A percentile compares a stretch with the other conserved stretches of the same genome.
Conservation (phyloP, 1,140 invertebrate genomes). For the Drosophila varians region DNA sequence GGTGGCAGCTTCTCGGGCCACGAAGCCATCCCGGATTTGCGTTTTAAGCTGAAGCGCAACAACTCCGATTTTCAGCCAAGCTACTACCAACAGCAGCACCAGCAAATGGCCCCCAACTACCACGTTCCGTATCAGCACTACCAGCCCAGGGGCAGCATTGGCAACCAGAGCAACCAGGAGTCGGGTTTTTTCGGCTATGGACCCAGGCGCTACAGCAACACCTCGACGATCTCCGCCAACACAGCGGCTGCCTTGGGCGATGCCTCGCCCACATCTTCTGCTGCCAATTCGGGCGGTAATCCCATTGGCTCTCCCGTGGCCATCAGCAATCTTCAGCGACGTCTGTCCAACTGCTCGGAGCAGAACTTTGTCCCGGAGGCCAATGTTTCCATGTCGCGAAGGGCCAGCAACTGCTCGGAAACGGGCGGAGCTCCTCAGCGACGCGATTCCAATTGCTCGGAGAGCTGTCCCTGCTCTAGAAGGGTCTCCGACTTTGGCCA, state of each 20-base stretch:
- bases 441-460: conserved; percentile 80
- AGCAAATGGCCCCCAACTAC: conserved; percentile 28
- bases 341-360: conserved; percentile 77
- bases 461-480: conserved; percentile 75
- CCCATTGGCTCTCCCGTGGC: not conserved
- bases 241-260: conserved; percentile 60
- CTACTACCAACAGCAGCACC: conserved; percentile 43
- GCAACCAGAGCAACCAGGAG: conserved; percentile 17
- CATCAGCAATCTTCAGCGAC: conserved; percentile 58
- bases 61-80: conserved; percentile 78
- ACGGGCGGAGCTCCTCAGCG: conserved; percentile 58
- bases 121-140: conserved; percentile 63
- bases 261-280: conserved; percentile 32
- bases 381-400: conserved; percentile 49
- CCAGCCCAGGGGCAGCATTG: conserved; percentile 52
- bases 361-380: conserved; percentile 52
- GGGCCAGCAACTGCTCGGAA: conserved; percentile 77
- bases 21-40: conserved; percentile 64
- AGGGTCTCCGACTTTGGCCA: conserved; percentile 74
- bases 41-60: conserved; percentile 77
- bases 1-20: conserved; percentile 80
- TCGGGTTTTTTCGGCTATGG: conserved; percentile 68
- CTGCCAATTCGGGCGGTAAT: conserved; percentile 35
- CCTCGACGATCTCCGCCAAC: conserved; percentile 71
- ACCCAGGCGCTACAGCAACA: conserved; percentile 77